Base-by-base conservation (phyloP, 1,140 invertebrate species). In the Ceratoteleas bidentatus region DNA sequence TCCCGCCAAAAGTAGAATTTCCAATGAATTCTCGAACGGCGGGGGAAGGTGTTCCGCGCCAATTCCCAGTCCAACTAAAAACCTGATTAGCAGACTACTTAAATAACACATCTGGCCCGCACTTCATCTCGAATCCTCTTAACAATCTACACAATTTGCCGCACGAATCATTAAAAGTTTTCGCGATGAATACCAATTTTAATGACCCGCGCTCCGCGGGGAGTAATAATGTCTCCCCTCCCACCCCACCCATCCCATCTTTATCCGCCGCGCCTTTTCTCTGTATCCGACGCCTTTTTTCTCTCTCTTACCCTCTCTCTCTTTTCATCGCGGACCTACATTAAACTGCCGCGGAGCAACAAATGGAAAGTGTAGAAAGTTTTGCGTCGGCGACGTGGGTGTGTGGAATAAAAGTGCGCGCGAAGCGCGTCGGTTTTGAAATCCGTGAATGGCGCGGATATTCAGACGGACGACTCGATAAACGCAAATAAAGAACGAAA, bases 321-420 rank as follows among this genome's bases (percentile, higher is more conserved):
- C 66, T 72, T 64, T 62, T 45, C 36, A 49, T 57, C 24, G 5
- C 54, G 11, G 49, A 43, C 32, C 34, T 52, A 57, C 50, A 49
- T 74, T 57, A 74, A 74, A 65, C 34, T 34, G 34, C 15, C 14
- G 36, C 16, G 50, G 13, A 52, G 53, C 56, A 75, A 66, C 58
- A 74, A 65, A 52, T 58, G 47, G 38, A 66, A 75, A 52, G 62
- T 58, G 66, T 58, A 66, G 61, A 66, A 75, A 75, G 62, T 74
- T 73, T 73, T 73, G 58, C 56, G 32, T 6, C 52, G 38, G 50
- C 47, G 11, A 56, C 45, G 60, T 65, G 58, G 49, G 52, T 32
- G 60, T 15, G 52, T 58, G 58, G 60, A 58, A 75, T 65, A 75
- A 75, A 74, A 60, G 36, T 66, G 52, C 45, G 13, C n/a, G n/a